These are phyloP conservation scores for Pelecanoides urinatrix DNA, from an alignment of 2,113 vertebrate genomes.

Conservation along the genomic window DNA sequence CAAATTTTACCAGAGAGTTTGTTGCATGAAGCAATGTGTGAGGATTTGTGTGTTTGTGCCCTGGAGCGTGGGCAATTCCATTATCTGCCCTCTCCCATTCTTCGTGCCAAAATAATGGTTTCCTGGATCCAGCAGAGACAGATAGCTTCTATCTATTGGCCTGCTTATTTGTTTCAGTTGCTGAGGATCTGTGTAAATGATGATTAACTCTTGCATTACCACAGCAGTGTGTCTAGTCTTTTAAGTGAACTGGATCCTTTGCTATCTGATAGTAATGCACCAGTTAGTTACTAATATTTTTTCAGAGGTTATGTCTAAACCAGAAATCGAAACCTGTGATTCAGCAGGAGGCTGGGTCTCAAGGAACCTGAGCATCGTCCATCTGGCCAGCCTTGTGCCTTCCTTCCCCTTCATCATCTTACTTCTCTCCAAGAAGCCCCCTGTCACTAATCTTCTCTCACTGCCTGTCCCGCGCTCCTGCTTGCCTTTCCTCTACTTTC, in stretches of 20 bases:
- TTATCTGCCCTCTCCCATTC: background rate
- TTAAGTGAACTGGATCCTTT: background rate
- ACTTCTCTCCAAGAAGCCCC: background rate
- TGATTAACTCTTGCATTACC: background rate
- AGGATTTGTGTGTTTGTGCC: background rate
- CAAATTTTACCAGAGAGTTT: background rate
- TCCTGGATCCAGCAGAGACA: background rate
- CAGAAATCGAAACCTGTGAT: background rate
- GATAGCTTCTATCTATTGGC: background rate
- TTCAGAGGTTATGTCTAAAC: background rate
- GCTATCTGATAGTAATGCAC: background rate
- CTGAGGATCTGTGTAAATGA: background rate
- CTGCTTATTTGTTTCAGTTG: background rate
- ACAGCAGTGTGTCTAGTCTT: background rate
- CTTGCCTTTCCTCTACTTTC: background rate
- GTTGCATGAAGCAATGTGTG: background rate
- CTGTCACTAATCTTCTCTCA: background rate
- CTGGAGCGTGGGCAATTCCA: background rate
- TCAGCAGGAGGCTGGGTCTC: background rate
- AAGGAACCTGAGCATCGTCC: background rate
- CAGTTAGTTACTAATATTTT: background rate
- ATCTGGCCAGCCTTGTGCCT: fast-evolving
- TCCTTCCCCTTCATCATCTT: background rate
- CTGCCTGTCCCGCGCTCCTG: background rate
- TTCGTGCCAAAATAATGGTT: background rate